Percentiles rank a stretch among this genome's conserved stretches.
phyloP scores from a whole-genome alignment of 2,888 invertebrate genomes.

The Ctenicera cuprea region DNA sequence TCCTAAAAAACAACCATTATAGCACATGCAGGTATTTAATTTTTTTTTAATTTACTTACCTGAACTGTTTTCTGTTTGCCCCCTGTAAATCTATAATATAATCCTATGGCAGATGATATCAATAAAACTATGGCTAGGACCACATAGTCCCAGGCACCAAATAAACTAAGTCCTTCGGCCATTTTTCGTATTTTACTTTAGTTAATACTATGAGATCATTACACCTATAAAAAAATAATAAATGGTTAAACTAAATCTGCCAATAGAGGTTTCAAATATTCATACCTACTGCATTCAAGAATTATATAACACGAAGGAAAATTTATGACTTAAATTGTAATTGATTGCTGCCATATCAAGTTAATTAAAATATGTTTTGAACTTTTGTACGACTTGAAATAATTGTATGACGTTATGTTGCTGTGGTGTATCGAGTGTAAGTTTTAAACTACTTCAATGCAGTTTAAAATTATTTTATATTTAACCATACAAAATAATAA shows the following conservation, averaged over 20 bases:
- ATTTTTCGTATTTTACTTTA: slow-evolving; percentile 29
- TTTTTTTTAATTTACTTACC: slow-evolving; percentile 70
- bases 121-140: slow-evolving; percentile 83
- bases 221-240: slow-evolving; percentile 39
- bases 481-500: too few relatives aligned
- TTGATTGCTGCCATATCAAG: too few relatives aligned
- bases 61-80: slow-evolving; percentile 89
- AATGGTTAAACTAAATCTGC: background rate
- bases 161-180: slow-evolving; percentile 62
- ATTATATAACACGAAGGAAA: too few relatives aligned
- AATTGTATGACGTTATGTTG: too few relatives aligned
- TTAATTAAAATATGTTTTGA: too few relatives aligned
- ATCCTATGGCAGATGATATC: slow-evolving; percentile 85
- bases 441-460: too few relatives aligned
- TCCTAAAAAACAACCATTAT: slow-evolving; percentile 75
- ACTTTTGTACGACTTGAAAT: too few relatives aligned
- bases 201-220: slow-evolving; percentile 46
- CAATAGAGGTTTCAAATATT: background rate
- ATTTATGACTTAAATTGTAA: too few relatives aligned
- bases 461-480: too few relatives aligned
- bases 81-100: slow-evolving; percentile 90
- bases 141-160: slow-evolving; percentile 84
- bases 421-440: too few relatives aligned
- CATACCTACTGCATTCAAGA: too few relatives aligned
- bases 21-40: background rate